Percentiles rank a stretch among this genome's conserved stretches.
These are phyloP conservation scores for Lampris incognitus DNA, from an alignment of 2,113 vertebrate genomes.

Conservation along the genomic window DNA sequence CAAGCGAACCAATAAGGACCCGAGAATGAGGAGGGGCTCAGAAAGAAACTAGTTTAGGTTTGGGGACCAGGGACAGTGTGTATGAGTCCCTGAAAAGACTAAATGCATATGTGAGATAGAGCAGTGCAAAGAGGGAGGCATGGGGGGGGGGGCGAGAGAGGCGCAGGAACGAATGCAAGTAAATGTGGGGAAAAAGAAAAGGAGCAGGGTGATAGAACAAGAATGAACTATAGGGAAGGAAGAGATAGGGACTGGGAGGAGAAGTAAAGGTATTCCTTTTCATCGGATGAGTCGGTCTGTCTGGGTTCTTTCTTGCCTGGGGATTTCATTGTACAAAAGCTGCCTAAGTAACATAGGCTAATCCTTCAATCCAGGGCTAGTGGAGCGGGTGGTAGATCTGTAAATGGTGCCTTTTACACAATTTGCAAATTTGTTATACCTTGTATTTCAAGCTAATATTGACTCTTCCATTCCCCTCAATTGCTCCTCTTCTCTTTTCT, in stretches of 20 bases:
- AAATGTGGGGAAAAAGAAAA: background rate
- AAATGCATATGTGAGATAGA: conserved; percentile 23
- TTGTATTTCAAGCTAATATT: conserved; percentile 18
- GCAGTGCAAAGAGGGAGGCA: background rate
- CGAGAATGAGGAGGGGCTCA: conserved; percentile 43
- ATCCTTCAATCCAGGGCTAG: conserved; percentile 87
- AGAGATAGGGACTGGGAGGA: background rate
- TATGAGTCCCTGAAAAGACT: conserved; percentile 18
- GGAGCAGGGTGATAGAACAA: background rate
- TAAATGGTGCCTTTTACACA: conserved; percentile 91
- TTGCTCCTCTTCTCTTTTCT: background rate
- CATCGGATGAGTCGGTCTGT: conserved; percentile 79
- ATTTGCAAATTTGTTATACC: conserved; percentile 83
- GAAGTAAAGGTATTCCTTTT: conserved; percentile 54
- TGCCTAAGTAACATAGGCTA: conserved; percentile 86
- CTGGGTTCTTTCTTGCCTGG: conserved; percentile 76
- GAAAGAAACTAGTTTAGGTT: conserved; percentile 57
- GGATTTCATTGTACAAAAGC: conserved; percentile 87
- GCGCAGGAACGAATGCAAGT: background rate
- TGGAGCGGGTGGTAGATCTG: conserved; percentile 89
- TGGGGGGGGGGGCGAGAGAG: background rate
- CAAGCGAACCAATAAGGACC: conserved; percentile 50
- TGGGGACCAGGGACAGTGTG: conserved; percentile 36
- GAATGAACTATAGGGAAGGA: background rate
- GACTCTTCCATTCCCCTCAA: conserved; percentile 29